Percentiles rank a stretch among this genome's conserved stretches.
phyloP scores from a whole-genome alignment of 2,113 vertebrate genomes.

The Stigmatopora nigra region DNA sequence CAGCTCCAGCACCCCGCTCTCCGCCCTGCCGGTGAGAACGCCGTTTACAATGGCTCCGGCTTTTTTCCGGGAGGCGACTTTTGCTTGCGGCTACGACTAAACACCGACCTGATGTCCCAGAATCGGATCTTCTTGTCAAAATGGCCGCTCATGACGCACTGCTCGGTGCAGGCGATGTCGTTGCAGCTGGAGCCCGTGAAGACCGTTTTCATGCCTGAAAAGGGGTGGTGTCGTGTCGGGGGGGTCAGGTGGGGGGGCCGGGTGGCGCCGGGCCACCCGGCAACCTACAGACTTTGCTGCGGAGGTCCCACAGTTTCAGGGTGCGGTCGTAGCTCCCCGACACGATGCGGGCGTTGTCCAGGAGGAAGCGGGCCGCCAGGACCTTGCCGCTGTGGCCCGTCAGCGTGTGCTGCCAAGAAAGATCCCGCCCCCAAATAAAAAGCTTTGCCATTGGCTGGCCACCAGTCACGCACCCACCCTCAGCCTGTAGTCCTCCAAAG shows the following conservation, averaged over 20 bases:
- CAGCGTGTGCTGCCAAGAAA: slow-evolving; percentile 85
- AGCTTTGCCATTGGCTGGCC: background rate
- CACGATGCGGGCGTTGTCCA: slow-evolving; percentile 94
- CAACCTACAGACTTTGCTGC: slow-evolving; percentile 97
- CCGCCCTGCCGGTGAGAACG: too few relatives aligned
- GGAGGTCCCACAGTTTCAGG: slow-evolving; percentile 96
- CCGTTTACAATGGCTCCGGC: too few relatives aligned
- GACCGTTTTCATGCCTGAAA: slow-evolving; percentile 92
- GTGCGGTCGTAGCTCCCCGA: slow-evolving; percentile 95
- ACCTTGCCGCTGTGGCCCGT: slow-evolving; percentile 97
- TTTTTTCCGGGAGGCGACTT: too few relatives aligned
- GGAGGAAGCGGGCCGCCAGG: slow-evolving; percentile 88
- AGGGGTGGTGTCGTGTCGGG: too few relatives aligned
- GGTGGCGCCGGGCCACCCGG: background rate
- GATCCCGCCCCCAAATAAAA: background rate
- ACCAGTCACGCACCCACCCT: slow-evolving; percentile 66
- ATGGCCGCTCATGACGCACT: slow-evolving; percentile 98
- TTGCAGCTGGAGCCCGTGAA: slow-evolving; percentile 98
- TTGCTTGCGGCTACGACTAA: too few relatives aligned
- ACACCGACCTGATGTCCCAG: slow-evolving; percentile 97
- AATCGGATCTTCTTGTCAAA: slow-evolving; percentile 98
- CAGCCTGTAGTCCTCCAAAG: slow-evolving; percentile 91
- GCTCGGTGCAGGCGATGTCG: slow-evolving; percentile 94
- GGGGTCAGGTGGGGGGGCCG: background rate
- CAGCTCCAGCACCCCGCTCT: slow-evolving; percentile 84